Evolutionary conservation across 2,113 vertebrate genomes (phyloP), one percentile per base, ranked within the genome.

Genomic region (Trichomycterus rosablanca): DNA sequence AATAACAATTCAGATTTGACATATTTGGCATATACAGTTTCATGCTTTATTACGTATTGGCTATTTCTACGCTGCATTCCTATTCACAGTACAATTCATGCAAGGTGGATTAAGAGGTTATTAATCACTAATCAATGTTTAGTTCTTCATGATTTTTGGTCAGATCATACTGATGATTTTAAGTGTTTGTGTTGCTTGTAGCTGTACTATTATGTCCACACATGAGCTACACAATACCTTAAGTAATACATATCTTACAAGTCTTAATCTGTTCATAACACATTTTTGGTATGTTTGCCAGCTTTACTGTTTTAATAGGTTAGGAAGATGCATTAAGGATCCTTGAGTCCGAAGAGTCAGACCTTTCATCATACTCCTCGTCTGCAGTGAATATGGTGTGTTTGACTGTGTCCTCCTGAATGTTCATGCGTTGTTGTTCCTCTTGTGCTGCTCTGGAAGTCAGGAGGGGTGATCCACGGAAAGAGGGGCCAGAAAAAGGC

Each of bases 291-390:
- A 39, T 54, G 35, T 67, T 51, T 44, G 15, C 22, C 6, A 14
- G 32, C 42, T 30, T 11, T 18, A 35, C 7, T 3, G 40, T 52
- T 15, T 51, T 10, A 20, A 30, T 32, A 1, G 19, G 71, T 85
- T 87, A 97, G 26, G 92, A 88, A 8, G 94, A 95, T 0, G 91
- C 90, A 83, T 88, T 97, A 50, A 95, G 86, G 85, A 92, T 91
- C 80, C 93, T 88, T 2, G 96, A 97, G 80, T 97, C 93, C 10
- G 93, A 87, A 15, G 96, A 97, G 78, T 97, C 96, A 0, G 95
- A 94, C 35, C 95, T 84, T 51, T 97, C 93, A 1, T 97, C 96
- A 20, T 94, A 98, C 51, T 98, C 95, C 8, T 98, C 94, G 28
- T 97, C 93, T 0, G 93, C 83, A 60, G 93, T 83, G 81, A 94